Evolutionary conservation across 2,888 invertebrate species (phyloP).

Genomic region (Crepidodera aurea): DNA sequence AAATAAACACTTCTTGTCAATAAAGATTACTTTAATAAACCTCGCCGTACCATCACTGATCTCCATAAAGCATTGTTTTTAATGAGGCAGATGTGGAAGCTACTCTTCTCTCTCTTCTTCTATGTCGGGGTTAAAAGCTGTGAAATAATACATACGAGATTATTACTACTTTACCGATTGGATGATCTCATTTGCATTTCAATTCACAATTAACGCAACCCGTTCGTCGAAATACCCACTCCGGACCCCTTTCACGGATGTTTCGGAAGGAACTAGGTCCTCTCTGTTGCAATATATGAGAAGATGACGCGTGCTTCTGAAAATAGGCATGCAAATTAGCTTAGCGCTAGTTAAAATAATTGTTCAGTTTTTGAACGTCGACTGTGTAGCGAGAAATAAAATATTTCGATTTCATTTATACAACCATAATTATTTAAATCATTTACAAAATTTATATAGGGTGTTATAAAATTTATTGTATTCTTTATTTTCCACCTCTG

Average conservation of each 20-base stretch:
- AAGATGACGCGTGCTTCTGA: slow-evolving; percentile 17
- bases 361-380: not conserved
- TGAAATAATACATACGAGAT: slow-evolving; percentile 62
- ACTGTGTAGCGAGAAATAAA: no score
- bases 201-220: slow-evolving; percentile 62
- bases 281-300: slow-evolving; percentile 20
- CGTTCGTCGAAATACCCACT: slow-evolving; percentile 47
- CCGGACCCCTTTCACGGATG: slow-evolving; percentile 25
- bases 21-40: no score
- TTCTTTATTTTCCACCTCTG: slow-evolving; percentile 86
- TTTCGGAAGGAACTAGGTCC: slow-evolving; percentile 25
- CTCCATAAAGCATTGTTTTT: slow-evolving; percentile 50
- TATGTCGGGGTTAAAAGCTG: slow-evolving; percentile 59
- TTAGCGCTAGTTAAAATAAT: not conserved
- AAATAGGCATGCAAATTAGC: slow-evolving; percentile 10
- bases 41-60: not conserved
- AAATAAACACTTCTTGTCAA: no score
- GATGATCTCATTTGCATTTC: slow-evolving; percentile 62
- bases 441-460: no score
- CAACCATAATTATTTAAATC: no score
- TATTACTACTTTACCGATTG: slow-evolving; percentile 60
- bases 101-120: not conserved
- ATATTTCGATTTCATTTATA: no score
- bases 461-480: slow-evolving; percentile 97
- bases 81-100: slow-evolving; percentile 51